A percentile compares a stretch with the other conserved stretches of the same genome.
These are phyloP conservation scores for Itoplectis maculator DNA, from an alignment of 2,888 invertebrate genomes.

Conservation along the genomic window DNA sequence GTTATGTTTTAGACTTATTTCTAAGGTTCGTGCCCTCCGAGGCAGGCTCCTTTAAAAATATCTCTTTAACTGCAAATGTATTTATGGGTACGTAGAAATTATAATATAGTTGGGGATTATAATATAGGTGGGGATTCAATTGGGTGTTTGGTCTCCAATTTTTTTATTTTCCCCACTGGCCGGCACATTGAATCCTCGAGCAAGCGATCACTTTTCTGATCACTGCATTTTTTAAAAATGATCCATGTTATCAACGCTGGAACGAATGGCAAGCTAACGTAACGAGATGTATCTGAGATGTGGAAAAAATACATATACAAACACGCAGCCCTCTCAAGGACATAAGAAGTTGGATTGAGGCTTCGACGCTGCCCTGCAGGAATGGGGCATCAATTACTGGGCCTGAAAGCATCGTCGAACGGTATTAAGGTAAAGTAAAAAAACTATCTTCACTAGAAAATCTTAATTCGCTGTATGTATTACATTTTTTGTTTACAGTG, in stretches of 20 bases:
- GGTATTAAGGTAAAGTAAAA: conserved; percentile 86
- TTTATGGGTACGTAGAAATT: too few species aligned
- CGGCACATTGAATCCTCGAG: too few species aligned
- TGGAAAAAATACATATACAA: conserved; percentile 88
- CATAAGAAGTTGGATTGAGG: conserved; percentile 90
- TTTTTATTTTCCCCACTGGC: too few species aligned
- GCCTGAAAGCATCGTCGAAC: conserved; percentile 90
- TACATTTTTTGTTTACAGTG: conserved; percentile 81
- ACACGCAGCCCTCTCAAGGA: conserved; percentile 92
- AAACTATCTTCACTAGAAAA: neutral
- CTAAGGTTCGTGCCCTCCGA: too few species aligned
- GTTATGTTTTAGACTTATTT: too few species aligned
- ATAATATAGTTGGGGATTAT: too few species aligned
- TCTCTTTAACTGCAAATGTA: too few species aligned
- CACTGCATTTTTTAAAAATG: neutral
- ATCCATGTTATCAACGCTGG: conserved; percentile 87
- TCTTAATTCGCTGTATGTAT: too few species aligned
- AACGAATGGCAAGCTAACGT: conserved; percentile 94
- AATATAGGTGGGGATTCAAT: too few species aligned
- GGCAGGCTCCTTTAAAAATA: too few species aligned
- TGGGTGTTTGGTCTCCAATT: too few species aligned
- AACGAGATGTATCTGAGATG: conserved; percentile 88
- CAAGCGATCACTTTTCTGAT: too few species aligned
- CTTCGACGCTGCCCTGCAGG: conserved; percentile 88
- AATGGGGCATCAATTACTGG: conserved; percentile 96